These are phyloP conservation scores for Bungarus multicinctus DNA, from an alignment of 2,113 vertebrate species.

Conservation along the genomic window DNA sequence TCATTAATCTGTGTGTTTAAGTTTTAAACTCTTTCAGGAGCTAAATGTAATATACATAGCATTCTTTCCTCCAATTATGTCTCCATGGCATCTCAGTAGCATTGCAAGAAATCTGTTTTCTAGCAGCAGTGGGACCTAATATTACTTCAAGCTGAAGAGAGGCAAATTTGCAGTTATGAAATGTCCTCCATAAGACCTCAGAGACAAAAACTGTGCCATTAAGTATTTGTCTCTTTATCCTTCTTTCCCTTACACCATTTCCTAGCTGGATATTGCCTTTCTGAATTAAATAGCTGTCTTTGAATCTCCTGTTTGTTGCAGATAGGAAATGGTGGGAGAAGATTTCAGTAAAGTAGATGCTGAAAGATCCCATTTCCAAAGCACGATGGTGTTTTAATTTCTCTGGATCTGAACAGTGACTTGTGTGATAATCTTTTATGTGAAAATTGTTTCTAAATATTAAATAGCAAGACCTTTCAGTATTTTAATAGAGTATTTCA, in stretches of 20 bases:
- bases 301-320: background rate
- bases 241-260: background rate
- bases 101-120: background rate
- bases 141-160: background rate
- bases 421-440: background rate
- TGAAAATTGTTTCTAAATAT: background rate
- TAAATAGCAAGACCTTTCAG: background rate
- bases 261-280: background rate
- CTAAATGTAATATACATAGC: background rate
- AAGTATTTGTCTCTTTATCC: background rate
- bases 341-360: background rate
- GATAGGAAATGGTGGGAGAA: background rate
- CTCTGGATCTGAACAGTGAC: background rate
- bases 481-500: background rate
- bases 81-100: background rate
- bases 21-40: background rate
- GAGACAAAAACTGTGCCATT: background rate
- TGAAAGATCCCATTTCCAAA: background rate
- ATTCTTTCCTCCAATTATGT: background rate
- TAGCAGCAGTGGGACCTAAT: background rate
- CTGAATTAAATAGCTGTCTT: background rate
- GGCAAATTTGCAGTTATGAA: background rate
- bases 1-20: background rate
- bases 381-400: background rate
- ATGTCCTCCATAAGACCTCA: background rate